Conservation (phyloP, 2,888 invertebrate genomes). For the Cylloceria caligata region DNA sequence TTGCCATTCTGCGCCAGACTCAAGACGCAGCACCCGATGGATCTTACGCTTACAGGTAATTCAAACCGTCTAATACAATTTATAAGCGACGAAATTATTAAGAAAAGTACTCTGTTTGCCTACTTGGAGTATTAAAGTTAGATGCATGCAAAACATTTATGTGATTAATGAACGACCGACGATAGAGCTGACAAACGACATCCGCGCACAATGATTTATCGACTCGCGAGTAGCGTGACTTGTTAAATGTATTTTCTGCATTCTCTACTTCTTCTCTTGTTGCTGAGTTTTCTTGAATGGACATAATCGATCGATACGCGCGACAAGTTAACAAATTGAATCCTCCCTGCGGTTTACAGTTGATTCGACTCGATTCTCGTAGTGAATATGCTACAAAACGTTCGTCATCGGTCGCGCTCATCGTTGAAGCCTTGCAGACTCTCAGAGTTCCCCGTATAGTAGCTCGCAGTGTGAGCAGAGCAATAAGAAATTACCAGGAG, state of each 20-base stretch:
- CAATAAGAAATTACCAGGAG: constrained; percentile 39
- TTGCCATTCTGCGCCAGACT: constrained; percentile 81
- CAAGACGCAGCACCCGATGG: constrained; percentile 82
- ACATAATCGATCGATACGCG: constrained; percentile 18
- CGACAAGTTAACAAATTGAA: constrained; percentile 42
- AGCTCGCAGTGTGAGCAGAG: background rate
- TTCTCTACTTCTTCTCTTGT: constrained; percentile 34
- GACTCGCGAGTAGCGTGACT: constrained; percentile 6
- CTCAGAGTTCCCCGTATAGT: background rate
- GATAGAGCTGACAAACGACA: constrained; percentile 52
- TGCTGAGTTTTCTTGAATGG: constrained; percentile 42
- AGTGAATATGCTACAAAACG: constrained; percentile 19
- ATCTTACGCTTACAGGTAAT: constrained; percentile 83
- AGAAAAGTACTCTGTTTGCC: background rate
- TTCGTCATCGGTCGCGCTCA: background rate
- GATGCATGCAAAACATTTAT: constrained; percentile 40
- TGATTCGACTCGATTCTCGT: background rate
- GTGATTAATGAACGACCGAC: constrained; percentile 54
- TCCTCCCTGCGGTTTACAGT: background rate
- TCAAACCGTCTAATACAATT: constrained; percentile 18
- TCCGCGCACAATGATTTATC: constrained; percentile 48
- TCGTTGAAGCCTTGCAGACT: background rate
- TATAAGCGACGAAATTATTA: constrained; percentile 7
- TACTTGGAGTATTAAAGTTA: background rate
- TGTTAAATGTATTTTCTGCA: constrained; percentile 28